Evolutionary conservation across 2,113 vertebrate genomes (phyloP), one percentile per base, ranked within the genome.

Genomic region (Ariopsis seemanni): DNA sequence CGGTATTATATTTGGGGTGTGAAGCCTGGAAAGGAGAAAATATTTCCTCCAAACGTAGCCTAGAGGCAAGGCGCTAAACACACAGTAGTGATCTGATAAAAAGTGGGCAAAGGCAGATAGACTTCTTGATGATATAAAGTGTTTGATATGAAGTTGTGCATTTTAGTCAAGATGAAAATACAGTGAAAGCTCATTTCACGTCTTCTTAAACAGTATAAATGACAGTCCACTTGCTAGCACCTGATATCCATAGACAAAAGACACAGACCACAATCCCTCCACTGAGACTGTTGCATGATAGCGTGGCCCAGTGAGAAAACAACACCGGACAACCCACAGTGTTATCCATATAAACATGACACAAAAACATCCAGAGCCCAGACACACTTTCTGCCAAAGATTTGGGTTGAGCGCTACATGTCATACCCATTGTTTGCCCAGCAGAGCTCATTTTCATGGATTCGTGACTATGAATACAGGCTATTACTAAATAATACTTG

Each of bases 401-500:
- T 86, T 83, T 74, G 53, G 77, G 55, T 72, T 84, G 85, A 74
- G 22, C 27, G 82, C 82, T 69, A 62, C 53, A 60, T 83, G 62
- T 72, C 82, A 11, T 69, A 58, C 48, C 48, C 55, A 83, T 80
- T 85, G 58, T 87, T 27, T 60, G 75, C 58, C 86, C 86, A 87
- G 71, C 48, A 83, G 58, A 63, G 72, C 71, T 74, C 48, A 52
- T 84, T 84, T 84, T 55, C 81, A 84, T 69, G 63, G 34, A 87
- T 79, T 69, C 52, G 9, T 84, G 58, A 83, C 58, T 77, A 77
- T 87, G 79, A 84, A 88, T 88, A 83, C 72, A 84, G 60, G 60
- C 58, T 88, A 67, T 52, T 78, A 63, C 67, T 42, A 85, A 87
- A 89, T 82, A 67, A 85, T 53, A 42, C 78, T 88, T 85, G 83